phyloP scores from a whole-genome alignment of 1,140 invertebrate species.

The Linepithema humile region DNA sequence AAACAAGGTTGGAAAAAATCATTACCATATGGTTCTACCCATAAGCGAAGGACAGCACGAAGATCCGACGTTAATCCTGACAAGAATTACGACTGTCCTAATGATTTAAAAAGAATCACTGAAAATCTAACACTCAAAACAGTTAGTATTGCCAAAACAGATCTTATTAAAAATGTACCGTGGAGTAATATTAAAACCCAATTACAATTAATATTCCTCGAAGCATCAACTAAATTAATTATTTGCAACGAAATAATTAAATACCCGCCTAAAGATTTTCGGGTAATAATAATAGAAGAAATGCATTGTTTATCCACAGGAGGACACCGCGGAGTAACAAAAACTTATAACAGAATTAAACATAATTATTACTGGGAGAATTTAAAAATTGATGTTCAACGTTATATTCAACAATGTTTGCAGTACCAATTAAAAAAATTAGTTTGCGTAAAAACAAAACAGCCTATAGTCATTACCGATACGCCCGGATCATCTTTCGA shows the following conservation, averaged over 20 bases:
- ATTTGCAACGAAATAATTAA: not conserved
- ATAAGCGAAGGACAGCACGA: not conserved
- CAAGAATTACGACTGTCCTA: not conserved
- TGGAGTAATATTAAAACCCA: not conserved
- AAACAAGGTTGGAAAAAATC: too few species aligned
- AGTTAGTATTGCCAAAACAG: not conserved
- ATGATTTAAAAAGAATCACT: accelerated
- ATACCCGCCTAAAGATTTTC: not conserved
- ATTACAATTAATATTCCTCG: not conserved
- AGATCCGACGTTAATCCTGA: not conserved
- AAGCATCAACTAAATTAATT: not conserved
- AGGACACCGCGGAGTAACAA: not conserved
- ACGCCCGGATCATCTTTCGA: conserved; percentile 18
- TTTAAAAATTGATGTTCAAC: not conserved
- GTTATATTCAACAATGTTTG: not conserved
- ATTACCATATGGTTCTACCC: not conserved
- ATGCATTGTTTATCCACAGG: not conserved
- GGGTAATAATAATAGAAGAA: not conserved
- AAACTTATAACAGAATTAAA: not conserved
- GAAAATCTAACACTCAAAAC: not conserved
- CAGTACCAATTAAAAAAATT: not conserved
- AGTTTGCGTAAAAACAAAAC: conserved; percentile 19
- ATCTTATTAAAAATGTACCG: not conserved
- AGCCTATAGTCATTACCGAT: conserved; percentile 39
- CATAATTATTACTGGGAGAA: not conserved